phyloP scores from a whole-genome alignment of 1,140 invertebrate genomes.

The Scaptomyza pallida region DNA sequence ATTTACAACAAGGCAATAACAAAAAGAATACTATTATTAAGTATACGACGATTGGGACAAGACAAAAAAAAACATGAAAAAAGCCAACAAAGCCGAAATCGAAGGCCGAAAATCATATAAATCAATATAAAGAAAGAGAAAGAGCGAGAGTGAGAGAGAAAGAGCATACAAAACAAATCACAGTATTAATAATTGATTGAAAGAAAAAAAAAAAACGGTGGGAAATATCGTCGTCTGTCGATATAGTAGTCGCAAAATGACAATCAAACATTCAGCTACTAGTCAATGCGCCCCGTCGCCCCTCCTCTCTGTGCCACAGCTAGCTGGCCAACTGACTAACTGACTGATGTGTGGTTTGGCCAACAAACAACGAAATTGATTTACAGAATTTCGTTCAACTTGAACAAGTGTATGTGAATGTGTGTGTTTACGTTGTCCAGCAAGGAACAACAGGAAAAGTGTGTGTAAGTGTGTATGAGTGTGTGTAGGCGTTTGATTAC shows the following conservation, averaged over 20 bases:
- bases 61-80: constrained; percentile 3
- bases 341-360: constrained; percentile 12
- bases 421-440: not conserved
- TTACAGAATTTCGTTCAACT: constrained; percentile 34
- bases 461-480: not conserved
- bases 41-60: constrained; percentile 22
- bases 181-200: constrained; percentile 61
- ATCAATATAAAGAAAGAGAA: constrained; percentile 50
- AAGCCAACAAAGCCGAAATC: not conserved
- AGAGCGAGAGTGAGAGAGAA: no score
- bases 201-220: constrained; percentile 27
- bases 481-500: constrained; percentile 29
- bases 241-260: constrained; percentile 47
- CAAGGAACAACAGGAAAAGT: no score
- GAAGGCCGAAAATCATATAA: constrained; percentile 56
- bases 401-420: constrained; percentile 5
- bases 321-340: not conserved
- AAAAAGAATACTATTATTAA: constrained; percentile 32
- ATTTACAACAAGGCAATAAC: constrained; percentile 44
- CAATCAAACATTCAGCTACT: constrained; percentile 12
- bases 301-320: no score
- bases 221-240: constrained; percentile 17
- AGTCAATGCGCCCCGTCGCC: no score
- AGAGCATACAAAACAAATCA: constrained; percentile 36
- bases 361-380: constrained; percentile 39